Base-by-base conservation (phyloP, 2,888 invertebrate species). In the Zeuzera pyrina region DNA sequence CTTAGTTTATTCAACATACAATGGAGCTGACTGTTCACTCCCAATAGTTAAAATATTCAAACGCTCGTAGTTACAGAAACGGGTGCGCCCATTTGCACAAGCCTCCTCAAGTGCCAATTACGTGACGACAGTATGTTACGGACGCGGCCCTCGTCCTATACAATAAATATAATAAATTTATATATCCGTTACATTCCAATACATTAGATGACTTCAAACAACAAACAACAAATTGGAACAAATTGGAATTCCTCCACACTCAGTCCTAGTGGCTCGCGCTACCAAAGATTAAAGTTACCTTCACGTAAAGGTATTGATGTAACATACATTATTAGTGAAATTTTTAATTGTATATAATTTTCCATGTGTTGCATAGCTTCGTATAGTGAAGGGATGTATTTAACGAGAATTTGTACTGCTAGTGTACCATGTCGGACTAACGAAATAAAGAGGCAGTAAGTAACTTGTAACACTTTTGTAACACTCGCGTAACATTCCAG, bases 231-330 rank as follows among this genome's bases (percentile, higher is more conserved):
- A n/a, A n/a, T n/a, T n/a, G n/a, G 43, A 45, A 42, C 42, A 48
- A 40, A 45, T 54, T 7, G 6, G n/a, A 62, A 57, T 65, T 64
- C 61, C 61, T 53, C 49, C 38, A 45, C 10, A 31, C 45, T 45
- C 51, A 54, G 58, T 60, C 59, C 59, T 51, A 47, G 62, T 57
- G 70, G 69, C 71, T 71, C 70, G 73, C 63, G 69, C 79, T 76
- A 83, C 81, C 81, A 83, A 83, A 83, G 81, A 83, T 60, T 77
- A 68, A 66, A 70, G 81, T 83, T 83, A 83, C 79, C 81, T 72
- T 77, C 74, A 68, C 62, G 57, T 57, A 73, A 73, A 70, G 69
- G 63, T 60, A 53, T 73, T 65, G 61, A 64, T 76, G 69, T 78
- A 71, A 62, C 62, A 69, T 74, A 77, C 69, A 41, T 43, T 47